These are phyloP conservation scores for Cyclopterus lumpus DNA, from an alignment of 2,797 vertebrate genomes.

Conservation along the genomic window DNA sequence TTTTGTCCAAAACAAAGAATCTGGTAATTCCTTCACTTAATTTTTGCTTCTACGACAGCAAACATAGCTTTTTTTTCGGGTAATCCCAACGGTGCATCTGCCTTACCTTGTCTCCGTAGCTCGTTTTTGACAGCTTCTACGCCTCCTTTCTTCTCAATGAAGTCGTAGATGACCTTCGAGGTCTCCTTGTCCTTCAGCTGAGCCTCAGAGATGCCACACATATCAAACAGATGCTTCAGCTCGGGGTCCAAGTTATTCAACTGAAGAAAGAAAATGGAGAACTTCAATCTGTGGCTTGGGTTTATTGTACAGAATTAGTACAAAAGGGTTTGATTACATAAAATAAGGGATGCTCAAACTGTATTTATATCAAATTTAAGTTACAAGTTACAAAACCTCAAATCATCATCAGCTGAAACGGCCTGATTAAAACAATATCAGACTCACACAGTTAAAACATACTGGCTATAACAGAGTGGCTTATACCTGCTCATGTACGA, in stretches of 20 bases:
- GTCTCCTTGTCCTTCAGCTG: constrained; percentile 99
- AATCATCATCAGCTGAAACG: too few relatives aligned
- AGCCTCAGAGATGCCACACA: constrained; percentile 98
- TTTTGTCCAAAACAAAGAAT: not conserved
- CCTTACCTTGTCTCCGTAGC: constrained; percentile 93
- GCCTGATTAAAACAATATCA: too few relatives aligned
- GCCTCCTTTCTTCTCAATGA: constrained; percentile 98
- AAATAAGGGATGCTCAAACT: constrained; percentile 11
- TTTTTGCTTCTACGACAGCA: not conserved
- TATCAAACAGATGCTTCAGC: constrained; percentile 95
- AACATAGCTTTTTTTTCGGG: not conserved
- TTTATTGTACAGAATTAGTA: not conserved
- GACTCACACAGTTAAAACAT: too few relatives aligned
- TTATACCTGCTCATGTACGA: too few relatives aligned
- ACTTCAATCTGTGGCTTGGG: not conserved
- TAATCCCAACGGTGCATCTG: not conserved
- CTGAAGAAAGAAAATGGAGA: constrained; percentile 71
- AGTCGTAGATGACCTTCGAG: constrained; percentile 98
- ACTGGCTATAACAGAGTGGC: too few relatives aligned
- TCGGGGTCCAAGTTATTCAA: constrained; percentile 98
- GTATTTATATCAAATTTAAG: constrained; percentile 7
- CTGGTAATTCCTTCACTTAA: not conserved
- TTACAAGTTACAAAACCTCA: not conserved
- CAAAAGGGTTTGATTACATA: not conserved
- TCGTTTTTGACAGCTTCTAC: constrained; percentile 98